Evolutionary conservation across 2,888 invertebrate genomes (phyloP).

Genomic region (Synergus japonicus): DNA sequence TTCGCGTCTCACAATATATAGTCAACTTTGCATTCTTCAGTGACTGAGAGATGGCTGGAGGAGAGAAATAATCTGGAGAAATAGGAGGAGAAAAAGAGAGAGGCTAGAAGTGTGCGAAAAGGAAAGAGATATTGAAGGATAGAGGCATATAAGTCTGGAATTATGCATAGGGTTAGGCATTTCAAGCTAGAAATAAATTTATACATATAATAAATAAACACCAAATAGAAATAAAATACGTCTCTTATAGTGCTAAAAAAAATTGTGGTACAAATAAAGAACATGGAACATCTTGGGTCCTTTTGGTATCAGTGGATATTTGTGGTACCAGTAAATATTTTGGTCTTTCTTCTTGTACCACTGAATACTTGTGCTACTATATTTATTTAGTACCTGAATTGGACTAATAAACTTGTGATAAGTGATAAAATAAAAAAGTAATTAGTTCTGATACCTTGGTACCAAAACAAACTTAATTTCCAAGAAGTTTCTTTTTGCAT

Average conservation of each 20-base stretch:
- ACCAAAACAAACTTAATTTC: not conserved
- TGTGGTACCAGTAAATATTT: not conserved
- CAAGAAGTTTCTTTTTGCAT: not conserved
- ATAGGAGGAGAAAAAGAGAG: conserved; percentile 27
- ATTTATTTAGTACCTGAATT: not conserved
- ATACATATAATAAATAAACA: not conserved
- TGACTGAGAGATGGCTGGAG: conserved; percentile 34
- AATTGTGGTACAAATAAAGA: no score
- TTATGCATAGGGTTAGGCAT: conserved; percentile 1
- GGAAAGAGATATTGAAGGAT: conserved; percentile 27
- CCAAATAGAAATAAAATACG: no score
- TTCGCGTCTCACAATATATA: conserved; percentile 26
- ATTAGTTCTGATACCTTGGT: not conserved
- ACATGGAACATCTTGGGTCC: no score
- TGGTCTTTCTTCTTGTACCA: not conserved
- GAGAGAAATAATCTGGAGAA: conserved; percentile 26
- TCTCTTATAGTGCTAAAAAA: no score
- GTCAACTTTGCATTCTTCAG: conserved; percentile 43
- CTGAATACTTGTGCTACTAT: not conserved
- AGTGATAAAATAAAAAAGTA: not conserved
- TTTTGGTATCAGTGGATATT: no score
- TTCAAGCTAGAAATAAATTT: not conserved
- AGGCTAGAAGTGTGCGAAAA: conserved; percentile 18
- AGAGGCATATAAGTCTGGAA: not conserved
- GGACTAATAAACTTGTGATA: not conserved